These are phyloP conservation scores for Caenorhabditis latens DNA, from an alignment of 1,140 invertebrate genomes.

Conservation along the genomic window DNA sequence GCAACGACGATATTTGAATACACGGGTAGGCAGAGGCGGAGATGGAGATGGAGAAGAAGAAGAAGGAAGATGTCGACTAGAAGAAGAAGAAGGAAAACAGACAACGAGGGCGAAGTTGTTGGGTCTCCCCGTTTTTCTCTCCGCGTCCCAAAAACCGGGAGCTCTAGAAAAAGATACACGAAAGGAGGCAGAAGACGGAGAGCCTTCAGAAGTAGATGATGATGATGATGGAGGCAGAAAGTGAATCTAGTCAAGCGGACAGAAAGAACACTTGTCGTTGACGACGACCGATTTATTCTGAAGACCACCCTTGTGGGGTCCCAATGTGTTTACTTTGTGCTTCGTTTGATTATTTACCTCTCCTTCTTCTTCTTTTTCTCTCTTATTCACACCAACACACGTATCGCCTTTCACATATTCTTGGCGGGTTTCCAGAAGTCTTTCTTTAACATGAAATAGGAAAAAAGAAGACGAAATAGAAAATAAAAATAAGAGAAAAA, in stretches of 20 bases:
- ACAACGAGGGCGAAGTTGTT: slow-evolving; percentile 31
- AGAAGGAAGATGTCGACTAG: background rate
- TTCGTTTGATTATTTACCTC: slow-evolving; percentile 43
- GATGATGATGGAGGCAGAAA: slow-evolving; percentile 16
- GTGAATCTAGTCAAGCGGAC: slow-evolving; percentile 28
- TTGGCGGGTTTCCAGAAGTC: slow-evolving; percentile 35
- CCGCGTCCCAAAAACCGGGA: background rate
- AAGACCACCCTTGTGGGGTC: background rate
- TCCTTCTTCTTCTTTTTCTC: background rate
- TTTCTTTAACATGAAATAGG: background rate
- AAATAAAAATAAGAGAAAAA: background rate
- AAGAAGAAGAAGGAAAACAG: slow-evolving; percentile 40
- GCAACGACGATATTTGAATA: slow-evolving; percentile 46
- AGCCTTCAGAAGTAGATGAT: background rate
- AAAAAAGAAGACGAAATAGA: background rate
- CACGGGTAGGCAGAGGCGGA: slow-evolving; percentile 33
- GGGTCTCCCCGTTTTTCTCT: background rate
- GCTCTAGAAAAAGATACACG: background rate
- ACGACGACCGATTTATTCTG: background rate
- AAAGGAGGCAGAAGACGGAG: background rate
- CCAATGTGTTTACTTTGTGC: background rate
- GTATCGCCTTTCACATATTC: slow-evolving; percentile 27
- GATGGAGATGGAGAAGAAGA: background rate
- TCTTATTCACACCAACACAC: background rate
- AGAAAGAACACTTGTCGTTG: background rate